These are phyloP conservation scores for Pteromalus puparum DNA, from an alignment of 1,140 invertebrate species.

Conservation along the genomic window DNA sequence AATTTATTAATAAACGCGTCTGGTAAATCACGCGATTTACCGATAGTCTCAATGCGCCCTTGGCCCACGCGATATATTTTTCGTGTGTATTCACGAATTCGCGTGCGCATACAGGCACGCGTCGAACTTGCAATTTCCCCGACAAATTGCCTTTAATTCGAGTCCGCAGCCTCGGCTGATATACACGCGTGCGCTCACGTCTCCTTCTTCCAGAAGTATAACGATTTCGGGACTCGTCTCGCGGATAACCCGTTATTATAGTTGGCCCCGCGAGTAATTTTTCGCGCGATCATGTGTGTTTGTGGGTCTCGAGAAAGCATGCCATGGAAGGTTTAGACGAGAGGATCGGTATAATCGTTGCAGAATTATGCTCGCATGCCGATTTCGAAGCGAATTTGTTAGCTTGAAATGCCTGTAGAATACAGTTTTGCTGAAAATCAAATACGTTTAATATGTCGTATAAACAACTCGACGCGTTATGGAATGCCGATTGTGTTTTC, in stretches of 20 bases:
- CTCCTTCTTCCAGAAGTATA: conserved; percentile 16
- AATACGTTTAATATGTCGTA: background rate
- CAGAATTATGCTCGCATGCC: background rate
- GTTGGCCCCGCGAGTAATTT: conserved; percentile 7
- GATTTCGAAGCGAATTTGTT: background rate
- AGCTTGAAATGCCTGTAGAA: background rate
- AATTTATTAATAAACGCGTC: background rate
- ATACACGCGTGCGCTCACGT: background rate
- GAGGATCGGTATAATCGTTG: background rate
- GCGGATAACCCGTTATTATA: conserved; percentile 29
- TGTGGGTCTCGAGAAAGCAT: conserved; percentile 11
- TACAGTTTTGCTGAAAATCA: background rate
- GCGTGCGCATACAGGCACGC: background rate
- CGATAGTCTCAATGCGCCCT: conserved; percentile 8
- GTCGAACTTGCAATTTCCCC: conserved; percentile 29
- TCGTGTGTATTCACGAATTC: background rate
- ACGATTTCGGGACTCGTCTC: conserved; percentile 12
- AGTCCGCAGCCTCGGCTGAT: background rate
- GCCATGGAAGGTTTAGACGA: background rate
- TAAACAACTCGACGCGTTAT: background rate
- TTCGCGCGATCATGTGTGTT: conserved; percentile 22
- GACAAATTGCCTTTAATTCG: conserved; percentile 49
- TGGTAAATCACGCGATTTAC: background rate
- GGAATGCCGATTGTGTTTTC: background rate
- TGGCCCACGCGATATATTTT: conserved; percentile 17